A percentile compares a stretch with the other conserved stretches of the same genome.
These are phyloP conservation scores for Fistularia tabacaria DNA, from an alignment of 2,797 vertebrate species.

Conservation along the genomic window DNA sequence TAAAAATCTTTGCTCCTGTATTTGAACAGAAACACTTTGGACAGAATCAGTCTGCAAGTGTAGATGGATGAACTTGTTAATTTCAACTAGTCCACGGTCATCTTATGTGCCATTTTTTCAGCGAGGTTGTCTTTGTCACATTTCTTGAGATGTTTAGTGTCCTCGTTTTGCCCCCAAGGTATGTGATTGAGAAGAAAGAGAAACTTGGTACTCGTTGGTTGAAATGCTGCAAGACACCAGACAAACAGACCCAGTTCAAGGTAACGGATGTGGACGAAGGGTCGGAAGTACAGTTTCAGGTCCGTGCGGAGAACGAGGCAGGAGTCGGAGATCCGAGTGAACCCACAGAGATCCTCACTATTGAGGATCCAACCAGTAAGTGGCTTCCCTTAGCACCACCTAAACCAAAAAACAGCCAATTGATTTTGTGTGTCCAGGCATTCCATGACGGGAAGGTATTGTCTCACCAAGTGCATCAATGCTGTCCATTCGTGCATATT, in stretches of 20 bases:
- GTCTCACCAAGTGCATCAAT: too few relatives aligned
- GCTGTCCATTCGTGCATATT: too few relatives aligned
- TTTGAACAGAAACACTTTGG: too few relatives aligned
- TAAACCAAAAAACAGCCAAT: too few relatives aligned
- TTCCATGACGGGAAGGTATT: too few relatives aligned
- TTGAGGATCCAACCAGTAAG: conserved; percentile 93
- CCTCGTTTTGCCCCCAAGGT: conserved; percentile 69
- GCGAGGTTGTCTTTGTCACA: neutral
- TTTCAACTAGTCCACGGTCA: too few relatives aligned
- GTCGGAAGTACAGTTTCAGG: conserved; percentile 96
- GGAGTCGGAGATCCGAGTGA: conserved; percentile 95
- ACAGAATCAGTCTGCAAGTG: too few relatives aligned
- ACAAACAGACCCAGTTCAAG: conserved; percentile 86
- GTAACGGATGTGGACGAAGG: conserved; percentile 98
- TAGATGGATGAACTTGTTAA: too few relatives aligned
- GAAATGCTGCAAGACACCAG: conserved; percentile 94
- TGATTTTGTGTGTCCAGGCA: too few relatives aligned
- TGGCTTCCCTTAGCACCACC: too few relatives aligned
- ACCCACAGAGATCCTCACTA: conserved; percentile 87
- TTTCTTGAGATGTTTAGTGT: too few relatives aligned
- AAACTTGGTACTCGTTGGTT: conserved; percentile 96
- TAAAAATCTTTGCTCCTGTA: too few relatives aligned
- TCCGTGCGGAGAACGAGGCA: conserved; percentile 97
- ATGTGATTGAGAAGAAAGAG: conserved; percentile 99
- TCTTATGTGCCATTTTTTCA: neutral